Base-by-base conservation (phyloP, 30 jellyfish, hydroid and myxozoan genomes). In the Chrysaora quinquecirrha region DNA sequence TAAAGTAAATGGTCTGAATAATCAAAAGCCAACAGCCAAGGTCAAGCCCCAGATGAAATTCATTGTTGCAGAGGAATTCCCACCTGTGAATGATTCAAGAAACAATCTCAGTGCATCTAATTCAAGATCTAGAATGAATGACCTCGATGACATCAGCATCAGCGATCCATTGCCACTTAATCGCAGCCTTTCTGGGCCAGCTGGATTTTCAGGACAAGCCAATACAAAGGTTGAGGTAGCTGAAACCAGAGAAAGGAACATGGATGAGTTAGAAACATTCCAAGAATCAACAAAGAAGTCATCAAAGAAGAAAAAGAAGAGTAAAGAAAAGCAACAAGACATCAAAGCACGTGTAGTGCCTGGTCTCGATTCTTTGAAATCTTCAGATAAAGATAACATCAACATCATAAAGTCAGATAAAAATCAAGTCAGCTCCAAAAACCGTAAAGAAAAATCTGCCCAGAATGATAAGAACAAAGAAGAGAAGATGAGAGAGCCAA, bases 21-120 rank as follows among this genome's bases (percentile, higher is more conserved):
- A 72, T 38, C 90, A 93, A 80, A 93, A 93, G 85, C 98, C 98
- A 32, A 93, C 98, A 11, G 98, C 98, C 22, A 96, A 93, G 58
- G 98, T 93, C 65, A 93, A 87, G 94, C 98, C 98, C 30, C 91
- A 81, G 43, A 82, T 93, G 86, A 93, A 93, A 50, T 91, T 86
- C 32, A 75, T 71, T 21, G 66, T 71, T 32, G 29, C 89, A 19
- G 96, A 79, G 69, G 98, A 84, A 71, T 27, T 31, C 12, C 86
- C 81, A 7, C 82, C 87, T 2, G 80, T n/a, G 20, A 58, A 34
- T 0, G 75, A 23, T 34, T 81, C 33, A n/a, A 30, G 90, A 35
- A 46, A 38, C 63, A 30, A 69, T 20, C 12, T 52, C 9, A 68
- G 82, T 30, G 71, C 87, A 50, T 64, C 74, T 48, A 30, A 23